These are phyloP conservation scores for Synanthedon vespiformis DNA, from an alignment of 2,888 invertebrate species.

Conservation along the genomic window DNA sequence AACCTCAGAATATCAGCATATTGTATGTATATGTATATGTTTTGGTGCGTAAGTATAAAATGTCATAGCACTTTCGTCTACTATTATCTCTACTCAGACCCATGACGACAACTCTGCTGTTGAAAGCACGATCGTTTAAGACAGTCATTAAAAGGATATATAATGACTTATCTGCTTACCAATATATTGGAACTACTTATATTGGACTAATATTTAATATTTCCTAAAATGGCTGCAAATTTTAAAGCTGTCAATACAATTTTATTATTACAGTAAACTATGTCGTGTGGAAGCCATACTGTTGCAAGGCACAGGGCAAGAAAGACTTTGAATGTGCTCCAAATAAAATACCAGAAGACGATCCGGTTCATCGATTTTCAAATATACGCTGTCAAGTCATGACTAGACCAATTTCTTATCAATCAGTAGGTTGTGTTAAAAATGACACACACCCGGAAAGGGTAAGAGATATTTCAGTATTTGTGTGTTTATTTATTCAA, in stretches of 20 bases:
- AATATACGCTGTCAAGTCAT: slow-evolving; percentile 24
- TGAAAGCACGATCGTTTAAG: no score
- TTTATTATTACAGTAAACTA: not conserved
- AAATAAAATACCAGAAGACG: slow-evolving; percentile 18
- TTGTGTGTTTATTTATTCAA: not conserved
- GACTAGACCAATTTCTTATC: slow-evolving; percentile 25
- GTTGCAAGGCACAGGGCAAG: slow-evolving; percentile 18
- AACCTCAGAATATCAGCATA: no score
- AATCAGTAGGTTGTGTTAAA: slow-evolving; percentile 19
- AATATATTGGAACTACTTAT: no score
- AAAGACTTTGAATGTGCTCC: slow-evolving; percentile 19
- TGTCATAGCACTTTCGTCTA: no score
- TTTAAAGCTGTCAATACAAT: not conserved
- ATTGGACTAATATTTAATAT: not conserved
- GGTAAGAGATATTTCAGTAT: slow-evolving; percentile 9
- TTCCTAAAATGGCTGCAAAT: no score
- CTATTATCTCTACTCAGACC: no score
- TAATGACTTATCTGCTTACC: no score
- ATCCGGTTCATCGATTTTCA: slow-evolving; percentile 26
- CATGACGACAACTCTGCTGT: no score
- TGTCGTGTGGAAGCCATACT: slow-evolving; percentile 19
- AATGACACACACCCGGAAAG: slow-evolving; percentile 17
- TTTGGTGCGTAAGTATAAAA: no score
- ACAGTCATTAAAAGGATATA: no score
- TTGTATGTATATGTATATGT: no score